Conservation (phyloP, 2,113 vertebrate genomes). For the Candoia aspera region DNA sequence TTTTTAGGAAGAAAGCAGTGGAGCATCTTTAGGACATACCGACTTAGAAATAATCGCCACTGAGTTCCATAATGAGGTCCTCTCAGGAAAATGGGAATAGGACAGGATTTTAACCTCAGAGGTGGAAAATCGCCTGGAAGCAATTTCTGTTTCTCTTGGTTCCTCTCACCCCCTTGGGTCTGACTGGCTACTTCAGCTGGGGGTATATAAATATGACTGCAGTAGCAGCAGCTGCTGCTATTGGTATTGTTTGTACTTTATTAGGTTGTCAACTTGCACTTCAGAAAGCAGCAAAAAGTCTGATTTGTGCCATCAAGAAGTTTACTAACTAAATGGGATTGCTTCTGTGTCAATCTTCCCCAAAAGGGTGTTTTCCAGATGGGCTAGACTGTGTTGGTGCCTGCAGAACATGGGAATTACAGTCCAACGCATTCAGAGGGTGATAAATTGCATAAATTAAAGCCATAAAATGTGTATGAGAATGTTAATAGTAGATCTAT, state of each 20-base stretch:
- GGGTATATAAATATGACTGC: background rate
- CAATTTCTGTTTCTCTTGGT: background rate
- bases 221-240: background rate
- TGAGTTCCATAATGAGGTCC: background rate
- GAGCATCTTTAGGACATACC: background rate
- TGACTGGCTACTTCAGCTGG: background rate
- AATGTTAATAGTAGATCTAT: background rate
- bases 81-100: background rate
- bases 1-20: background rate
- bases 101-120: background rate
- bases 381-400: background rate
- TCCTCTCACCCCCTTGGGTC: no score
- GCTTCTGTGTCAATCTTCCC: background rate
- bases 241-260: background rate
- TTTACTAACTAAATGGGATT: background rate
- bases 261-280: background rate
- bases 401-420: background rate
- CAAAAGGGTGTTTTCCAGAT: background rate
- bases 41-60: background rate
- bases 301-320: background rate
- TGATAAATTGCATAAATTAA: background rate
- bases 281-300: background rate
- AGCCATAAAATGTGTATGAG: background rate
- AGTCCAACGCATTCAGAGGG: background rate
- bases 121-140: background rate